These are phyloP conservation scores for Apamea sordens DNA, from an alignment of 2,888 invertebrate species.

Conservation along the genomic window DNA sequence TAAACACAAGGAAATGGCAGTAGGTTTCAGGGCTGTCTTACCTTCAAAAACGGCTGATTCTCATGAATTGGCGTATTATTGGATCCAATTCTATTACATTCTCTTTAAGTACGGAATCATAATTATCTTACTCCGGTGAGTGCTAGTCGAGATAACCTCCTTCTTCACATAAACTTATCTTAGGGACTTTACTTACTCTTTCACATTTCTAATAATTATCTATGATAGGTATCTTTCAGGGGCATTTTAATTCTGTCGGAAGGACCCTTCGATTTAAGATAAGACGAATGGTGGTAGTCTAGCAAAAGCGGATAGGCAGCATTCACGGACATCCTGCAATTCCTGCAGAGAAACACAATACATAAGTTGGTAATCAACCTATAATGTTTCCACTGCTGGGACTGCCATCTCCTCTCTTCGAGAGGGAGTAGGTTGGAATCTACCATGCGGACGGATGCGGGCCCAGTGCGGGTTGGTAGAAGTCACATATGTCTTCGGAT, in stretches of 20 bases:
- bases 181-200: neutral
- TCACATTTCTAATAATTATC: neutral
- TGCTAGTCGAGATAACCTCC: neutral
- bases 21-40: neutral
- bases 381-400: no score
- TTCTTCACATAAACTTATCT: neutral
- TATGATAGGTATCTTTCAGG: neutral
- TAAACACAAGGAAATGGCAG: neutral
- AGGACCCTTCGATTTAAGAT: neutral
- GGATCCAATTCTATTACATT: neutral
- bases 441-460: no score
- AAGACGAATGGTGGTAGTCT: neutral
- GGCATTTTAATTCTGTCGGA: neutral
- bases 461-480: no score
- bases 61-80: neutral
- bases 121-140: neutral
- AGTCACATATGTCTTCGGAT: no score
- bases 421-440: no score
- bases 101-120: neutral
- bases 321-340: neutral
- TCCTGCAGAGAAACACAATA: neutral
- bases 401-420: no score
- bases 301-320: neutral
- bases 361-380: no score
- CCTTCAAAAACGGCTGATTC: neutral